Conservation (phyloP, 2,113 vertebrate genomes). For the Crotalus helleri region DNA sequence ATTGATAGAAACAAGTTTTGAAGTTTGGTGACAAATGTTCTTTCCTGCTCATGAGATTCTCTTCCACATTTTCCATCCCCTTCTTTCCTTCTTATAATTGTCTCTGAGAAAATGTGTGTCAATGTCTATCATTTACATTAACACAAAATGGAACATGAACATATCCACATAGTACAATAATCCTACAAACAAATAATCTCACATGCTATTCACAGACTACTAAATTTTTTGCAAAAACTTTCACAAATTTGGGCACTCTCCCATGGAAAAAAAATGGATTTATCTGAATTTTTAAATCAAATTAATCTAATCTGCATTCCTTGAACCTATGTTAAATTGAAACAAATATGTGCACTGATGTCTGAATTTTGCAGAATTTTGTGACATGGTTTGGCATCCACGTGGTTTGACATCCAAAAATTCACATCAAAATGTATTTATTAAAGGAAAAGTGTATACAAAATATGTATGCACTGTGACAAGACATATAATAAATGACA, state of each 20-base stretch:
- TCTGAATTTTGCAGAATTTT: not conserved
- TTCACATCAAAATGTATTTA: not conserved
- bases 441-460: not conserved
- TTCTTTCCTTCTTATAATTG: not conserved
- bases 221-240: not conserved
- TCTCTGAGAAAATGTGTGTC: not conserved
- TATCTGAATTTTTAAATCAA: not conserved
- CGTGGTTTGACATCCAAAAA: not conserved
- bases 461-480: not conserved
- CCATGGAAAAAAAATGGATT: not conserved
- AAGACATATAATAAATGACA: not conserved
- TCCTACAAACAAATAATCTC: not conserved
- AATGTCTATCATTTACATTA: not conserved
- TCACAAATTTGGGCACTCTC: not conserved
- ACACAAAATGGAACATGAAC: not conserved
- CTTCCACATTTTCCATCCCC: not conserved
- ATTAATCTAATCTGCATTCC: not conserved
- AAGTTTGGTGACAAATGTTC: not conserved
- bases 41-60: not conserved
- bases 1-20: not conserved
- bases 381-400: not conserved
- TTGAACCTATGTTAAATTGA: not conserved
- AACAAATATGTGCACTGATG: not conserved
- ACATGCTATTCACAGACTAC: not conserved
- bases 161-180: not conserved